Base-by-base conservation (phyloP, 2,113 vertebrate genomes). In the Salvelinus sp. region DNA sequence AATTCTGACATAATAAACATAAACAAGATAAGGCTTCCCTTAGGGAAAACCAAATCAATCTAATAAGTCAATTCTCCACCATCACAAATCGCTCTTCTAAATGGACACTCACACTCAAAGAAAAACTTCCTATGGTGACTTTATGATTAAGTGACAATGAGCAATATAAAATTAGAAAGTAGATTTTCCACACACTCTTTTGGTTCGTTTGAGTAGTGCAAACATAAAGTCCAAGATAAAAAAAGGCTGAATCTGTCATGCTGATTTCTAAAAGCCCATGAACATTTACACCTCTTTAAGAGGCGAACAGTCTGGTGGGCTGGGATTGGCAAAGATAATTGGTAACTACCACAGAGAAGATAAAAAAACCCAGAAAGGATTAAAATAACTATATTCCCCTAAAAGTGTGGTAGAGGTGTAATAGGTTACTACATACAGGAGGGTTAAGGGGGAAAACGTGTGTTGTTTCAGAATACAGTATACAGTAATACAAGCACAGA, bases 1-100 rank as follows among this genome's bases (percentile, higher is more conserved):
- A 74, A 69, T 79, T 71, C 28, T 5, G 25, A 67, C 62, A 22
- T 77, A 44, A 20, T 73, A 79, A 20, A 38, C 16, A 75, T 60
- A 74, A 80, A 76, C 74, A 78, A 72, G 44, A 20, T 62, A 25
- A 57, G 54, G 13, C 50, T 57, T 22, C n/a, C 69, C 28, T 58
- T 13, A 20, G 66, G 22, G 44, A 50, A 25, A 63, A 3, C 23
- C 12, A 30, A 67, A 20, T 23, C 1, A 14, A 48, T 69, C 2
- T 1, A 44, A 2, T 38, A 44, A 14, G 16, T 70, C 23, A 54
- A 16, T 16, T 30, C 28, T 68, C 66, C 18, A 62, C 6, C 58
- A 23, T 22, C 58, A 22, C 58, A 5, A 62, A 57, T 57, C 3
- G 2, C 64, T 25, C 27, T 6, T 28, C 64, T 44, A 27, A 23